Evolutionary conservation across 2,113 vertebrate genomes (phyloP), one percentile per base, ranked within the genome.

Genomic region (Ptychochromis oligacanthus): DNA sequence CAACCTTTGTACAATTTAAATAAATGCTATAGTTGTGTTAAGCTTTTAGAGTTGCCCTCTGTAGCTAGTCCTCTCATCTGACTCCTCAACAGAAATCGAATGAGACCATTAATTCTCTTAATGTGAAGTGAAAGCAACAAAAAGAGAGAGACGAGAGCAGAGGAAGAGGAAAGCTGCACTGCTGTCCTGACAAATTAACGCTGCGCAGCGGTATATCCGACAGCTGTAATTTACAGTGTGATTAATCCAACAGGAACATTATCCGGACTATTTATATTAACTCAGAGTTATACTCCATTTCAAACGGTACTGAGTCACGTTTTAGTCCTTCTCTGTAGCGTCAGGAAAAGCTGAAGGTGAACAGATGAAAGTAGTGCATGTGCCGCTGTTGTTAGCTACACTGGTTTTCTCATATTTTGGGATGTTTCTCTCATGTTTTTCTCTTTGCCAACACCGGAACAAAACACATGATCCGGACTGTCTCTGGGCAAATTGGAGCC

Each of bases 251-350:
- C 65, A 36, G 75, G 76, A 83, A 81, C 81, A 83, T 93, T 84
- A 89, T 81, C 77, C 59, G 24, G 72, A 85, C 79, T 87, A 83
- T 92, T 92, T 82, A 88, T 86, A 86, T 81, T 74, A 87, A 85
- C 64, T 77, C 40, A 40, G 85, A 86, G 79, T 92, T 84, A 89
- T 18, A 59, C 36, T 36, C 60, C 49, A 58, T 89, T 85, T 84
- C 54, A 88, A 65, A 57, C 55, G 24, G 57, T 4, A 3, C 4
- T n/a, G 58, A 84, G 82, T 93, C 88, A 89, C 82, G 67, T 83
- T 87, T 54, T 8, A 20, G 6, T 20, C 7, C 18, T 54, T 83
- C 76, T 28, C 75, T 76, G 46, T 31, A 3, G 3, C 9, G 9
- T 28, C 18, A 72, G 26, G 11, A 14, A 67, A 43, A 59, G 72